A percentile compares a stretch with the other conserved stretches of the same genome.
Conservation (phyloP, 2,888 invertebrate genomes). For the Drosophila stalkeri region DNA sequence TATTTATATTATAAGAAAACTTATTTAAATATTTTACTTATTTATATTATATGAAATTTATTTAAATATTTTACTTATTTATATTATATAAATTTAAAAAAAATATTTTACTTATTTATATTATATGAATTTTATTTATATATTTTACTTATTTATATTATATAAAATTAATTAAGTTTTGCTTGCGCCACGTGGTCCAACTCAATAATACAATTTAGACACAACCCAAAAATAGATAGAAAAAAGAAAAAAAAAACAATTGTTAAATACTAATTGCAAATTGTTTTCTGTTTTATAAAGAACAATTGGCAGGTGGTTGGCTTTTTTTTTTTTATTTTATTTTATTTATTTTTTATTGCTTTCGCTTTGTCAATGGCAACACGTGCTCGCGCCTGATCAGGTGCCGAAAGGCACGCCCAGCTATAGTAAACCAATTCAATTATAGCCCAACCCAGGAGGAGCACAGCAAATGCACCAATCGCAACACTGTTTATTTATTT, state of each 20-base stretch:
- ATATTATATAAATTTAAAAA: too few species aligned
- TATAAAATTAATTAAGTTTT: background rate
- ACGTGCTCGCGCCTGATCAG: conserved; percentile 34
- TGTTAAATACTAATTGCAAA: background rate
- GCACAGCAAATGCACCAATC: conserved; percentile 59
- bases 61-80: too few species aligned
- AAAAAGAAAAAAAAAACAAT: background rate
- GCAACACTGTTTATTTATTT: conserved; percentile 3
- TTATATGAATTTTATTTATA: too few species aligned
- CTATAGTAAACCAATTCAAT: conserved; percentile 31
- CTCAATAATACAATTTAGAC: background rate
- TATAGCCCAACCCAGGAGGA: conserved; percentile 22
- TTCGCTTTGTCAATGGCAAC: conserved; percentile 14
- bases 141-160: background rate
- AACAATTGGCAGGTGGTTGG: conserved; percentile 21
- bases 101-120: too few species aligned
- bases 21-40: too few species aligned
- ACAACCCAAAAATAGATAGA: background rate
- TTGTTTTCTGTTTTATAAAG: background rate
- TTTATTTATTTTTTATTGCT: background rate
- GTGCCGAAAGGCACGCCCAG: conserved; percentile 37
- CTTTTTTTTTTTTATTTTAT: too few species aligned
- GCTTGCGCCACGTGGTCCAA: background rate
- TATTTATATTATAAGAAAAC: too few species aligned
- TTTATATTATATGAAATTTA: too few species aligned